These are phyloP conservation scores for Drosophila asahinai DNA, from an alignment of 1,140 invertebrate species.

Conservation along the genomic window DNA sequence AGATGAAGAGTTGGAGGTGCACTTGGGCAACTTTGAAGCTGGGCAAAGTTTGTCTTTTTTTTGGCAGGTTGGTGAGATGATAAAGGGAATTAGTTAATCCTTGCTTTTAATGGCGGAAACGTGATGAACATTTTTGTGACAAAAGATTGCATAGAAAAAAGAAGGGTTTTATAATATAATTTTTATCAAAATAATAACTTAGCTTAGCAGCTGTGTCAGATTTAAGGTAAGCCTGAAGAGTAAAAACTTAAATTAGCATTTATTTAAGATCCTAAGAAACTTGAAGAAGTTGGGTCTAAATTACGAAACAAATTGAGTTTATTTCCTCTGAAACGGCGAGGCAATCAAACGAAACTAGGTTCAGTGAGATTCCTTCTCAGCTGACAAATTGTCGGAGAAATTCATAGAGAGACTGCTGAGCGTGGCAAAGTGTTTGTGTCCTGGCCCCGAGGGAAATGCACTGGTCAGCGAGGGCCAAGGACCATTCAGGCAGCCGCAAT, in stretches of 20 bases:
- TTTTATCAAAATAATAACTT: neutral
- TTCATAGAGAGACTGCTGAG: constrained; percentile 45
- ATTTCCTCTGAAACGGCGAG: neutral
- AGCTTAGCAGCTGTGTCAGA: too few relatives aligned
- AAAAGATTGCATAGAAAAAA: neutral
- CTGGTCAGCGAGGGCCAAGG: constrained; percentile 38
- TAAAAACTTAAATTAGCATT: neutral
- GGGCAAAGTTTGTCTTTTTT: constrained; percentile 11
- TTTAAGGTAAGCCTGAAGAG: too few relatives aligned
- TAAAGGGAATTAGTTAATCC: constrained; percentile 62
- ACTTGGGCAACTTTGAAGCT: constrained; percentile 5
- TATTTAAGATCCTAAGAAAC: neutral
- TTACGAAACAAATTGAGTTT: neutral
- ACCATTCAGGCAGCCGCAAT: constrained; percentile 64
- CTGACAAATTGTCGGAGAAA: neutral
- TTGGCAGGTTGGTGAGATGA: constrained; percentile 6
- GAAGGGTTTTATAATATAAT: neutral
- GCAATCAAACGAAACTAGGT: constrained; percentile 13
- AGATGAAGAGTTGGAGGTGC: too few relatives aligned
- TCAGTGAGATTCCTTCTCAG: neutral
- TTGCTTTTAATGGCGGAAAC: constrained; percentile 35
- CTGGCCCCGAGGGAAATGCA: constrained; percentile 59
- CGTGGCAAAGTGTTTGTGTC: constrained; percentile 57
- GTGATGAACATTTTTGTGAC: constrained; percentile 39
- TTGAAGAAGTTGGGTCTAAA: neutral